These are phyloP conservation scores for Nephrotoma guestfalica DNA, from an alignment of 2,888 invertebrate species.

Conservation along the genomic window DNA sequence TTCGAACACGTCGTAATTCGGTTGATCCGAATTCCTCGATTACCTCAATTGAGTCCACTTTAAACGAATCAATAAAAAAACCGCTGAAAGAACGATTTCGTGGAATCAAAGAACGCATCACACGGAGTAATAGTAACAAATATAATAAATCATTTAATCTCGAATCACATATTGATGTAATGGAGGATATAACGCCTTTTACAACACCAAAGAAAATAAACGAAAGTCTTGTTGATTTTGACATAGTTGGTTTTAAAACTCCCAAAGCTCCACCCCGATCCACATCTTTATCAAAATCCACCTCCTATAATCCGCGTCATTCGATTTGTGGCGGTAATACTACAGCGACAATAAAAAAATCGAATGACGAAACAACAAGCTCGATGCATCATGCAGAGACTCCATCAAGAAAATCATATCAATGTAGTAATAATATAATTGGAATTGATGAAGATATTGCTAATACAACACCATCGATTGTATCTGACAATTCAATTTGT, in stretches of 20 bases:
- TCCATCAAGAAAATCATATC: slow-evolving; percentile 32
- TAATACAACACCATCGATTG: slow-evolving; percentile 21
- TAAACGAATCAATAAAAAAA: slow-evolving; percentile 27
- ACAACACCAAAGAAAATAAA: not conserved
- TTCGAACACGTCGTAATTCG: slow-evolving; percentile 18
- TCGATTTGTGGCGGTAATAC: slow-evolving; percentile 13
- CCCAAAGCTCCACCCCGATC: slow-evolving; percentile 22
- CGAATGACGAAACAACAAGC: slow-evolving; percentile 23
- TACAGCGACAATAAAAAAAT: slow-evolving; percentile 23
- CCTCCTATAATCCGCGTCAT: slow-evolving; percentile 6
- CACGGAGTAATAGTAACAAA: slow-evolving; percentile 18
- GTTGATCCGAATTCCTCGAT: slow-evolving; percentile 26
- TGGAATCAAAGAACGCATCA: slow-evolving; percentile 25
- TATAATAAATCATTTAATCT: slow-evolving; percentile 8
- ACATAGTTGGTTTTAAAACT: slow-evolving; percentile 23
- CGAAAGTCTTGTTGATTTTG: not conserved
- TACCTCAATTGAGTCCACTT: slow-evolving; percentile 26
- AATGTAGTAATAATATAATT: not conserved
- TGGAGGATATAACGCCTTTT: not conserved
- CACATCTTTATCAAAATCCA: not conserved
- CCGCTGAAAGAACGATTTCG: slow-evolving; percentile 29
- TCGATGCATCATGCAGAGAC: slow-evolving; percentile 34
- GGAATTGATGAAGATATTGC: not conserved
- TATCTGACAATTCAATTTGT: slow-evolving; percentile 18
- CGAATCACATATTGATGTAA: not conserved